Percentiles rank a stretch among this genome's conserved stretches.
phyloP scores from a whole-genome alignment of 2,888 invertebrate genomes.

The Sarcophaga carnaria region DNA sequence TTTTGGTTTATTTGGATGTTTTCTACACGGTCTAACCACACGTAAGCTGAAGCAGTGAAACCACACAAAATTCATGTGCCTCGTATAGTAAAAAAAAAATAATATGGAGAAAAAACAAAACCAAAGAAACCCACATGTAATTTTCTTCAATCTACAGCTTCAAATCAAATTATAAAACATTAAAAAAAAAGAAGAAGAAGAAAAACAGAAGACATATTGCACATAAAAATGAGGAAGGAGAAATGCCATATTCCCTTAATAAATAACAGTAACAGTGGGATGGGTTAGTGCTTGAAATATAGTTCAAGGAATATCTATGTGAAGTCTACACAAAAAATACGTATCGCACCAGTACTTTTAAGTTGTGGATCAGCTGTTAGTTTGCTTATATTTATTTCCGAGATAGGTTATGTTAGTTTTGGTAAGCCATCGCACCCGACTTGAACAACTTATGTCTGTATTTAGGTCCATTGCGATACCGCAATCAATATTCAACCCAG shows the following conservation, averaged over 20 bases:
- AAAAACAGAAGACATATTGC: conserved; percentile 55
- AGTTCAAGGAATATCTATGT: background rate
- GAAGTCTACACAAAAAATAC: background rate
- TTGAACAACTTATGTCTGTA: too few species aligned
- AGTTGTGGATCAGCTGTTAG: too few species aligned
- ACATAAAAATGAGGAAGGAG: conserved; percentile 29
- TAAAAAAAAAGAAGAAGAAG: background rate
- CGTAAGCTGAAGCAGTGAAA: conserved; percentile 54
- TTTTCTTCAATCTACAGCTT: conserved; percentile 61
- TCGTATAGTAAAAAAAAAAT: conserved; percentile 1
- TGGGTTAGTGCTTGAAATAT: background rate
- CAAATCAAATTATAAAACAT: conserved; percentile 60
- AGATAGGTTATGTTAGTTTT: too few species aligned
- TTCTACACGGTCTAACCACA: conserved; percentile 41
- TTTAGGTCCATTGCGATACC: too few species aligned
- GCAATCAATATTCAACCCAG: too few species aligned
- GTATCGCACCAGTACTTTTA: too few species aligned
- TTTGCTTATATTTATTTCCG: too few species aligned
- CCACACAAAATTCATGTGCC: conserved; percentile 48
- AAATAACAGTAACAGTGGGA: conserved; percentile 30
- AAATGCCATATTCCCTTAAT: conserved; percentile 52
- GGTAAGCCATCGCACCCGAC: too few species aligned
- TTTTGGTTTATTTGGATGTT: conserved; percentile 18
- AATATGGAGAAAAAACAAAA: conserved; percentile 4
- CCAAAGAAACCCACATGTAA: conserved; percentile 50